Base-by-base conservation (phyloP, 2,797 vertebrate genomes). In the Orientallactaga sibirica region DNA sequence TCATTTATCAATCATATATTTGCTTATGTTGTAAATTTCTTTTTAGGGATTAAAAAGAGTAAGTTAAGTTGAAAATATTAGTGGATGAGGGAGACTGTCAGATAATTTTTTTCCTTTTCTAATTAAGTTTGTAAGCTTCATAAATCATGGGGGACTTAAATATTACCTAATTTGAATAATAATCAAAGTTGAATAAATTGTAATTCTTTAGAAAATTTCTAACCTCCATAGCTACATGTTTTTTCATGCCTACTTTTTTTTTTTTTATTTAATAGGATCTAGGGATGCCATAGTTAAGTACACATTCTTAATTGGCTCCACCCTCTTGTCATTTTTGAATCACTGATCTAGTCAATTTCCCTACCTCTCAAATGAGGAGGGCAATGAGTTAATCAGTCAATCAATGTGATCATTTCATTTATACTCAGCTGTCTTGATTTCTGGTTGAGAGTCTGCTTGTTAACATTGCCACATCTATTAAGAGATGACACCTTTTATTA, bases 401-500 rank as follows among this genome's bases (percentile, higher is more conserved):
- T 27, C 37, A 79, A 12, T 48, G 15, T 18, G 85, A 55, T 1
- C 71, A 43, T 27, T 58, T 2, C 11, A 82, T 79, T 95, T 93
- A 82, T 88, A 83, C 62, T 91, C 25, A 62, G 14, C 10, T 73
- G 18, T 91, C 43, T 16, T 16, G 41, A 67, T 48, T 80, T 37
- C 22, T 92, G 33, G 8, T 85, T 87, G 73, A 92, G 33, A 86
- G 20, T 62, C 27, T 70, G 20, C 27, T 82, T 70, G 62, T 81
- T 96, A 90, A 70, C 14, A 78, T 7, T 55, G 4, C 55, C 20
- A 91, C 37, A 88, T 88, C 33, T 83, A 90, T 74, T 88, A 83
- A 90, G 37, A 70, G 77, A 86, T 78, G 19, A 37, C 5, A 74
- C 2, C 73, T 78, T 82, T 86, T 91, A 93, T 87, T 91, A 95